Evolutionary conservation across 2,888 invertebrate species (phyloP).

Genomic region (Aethes cnicana): DNA sequence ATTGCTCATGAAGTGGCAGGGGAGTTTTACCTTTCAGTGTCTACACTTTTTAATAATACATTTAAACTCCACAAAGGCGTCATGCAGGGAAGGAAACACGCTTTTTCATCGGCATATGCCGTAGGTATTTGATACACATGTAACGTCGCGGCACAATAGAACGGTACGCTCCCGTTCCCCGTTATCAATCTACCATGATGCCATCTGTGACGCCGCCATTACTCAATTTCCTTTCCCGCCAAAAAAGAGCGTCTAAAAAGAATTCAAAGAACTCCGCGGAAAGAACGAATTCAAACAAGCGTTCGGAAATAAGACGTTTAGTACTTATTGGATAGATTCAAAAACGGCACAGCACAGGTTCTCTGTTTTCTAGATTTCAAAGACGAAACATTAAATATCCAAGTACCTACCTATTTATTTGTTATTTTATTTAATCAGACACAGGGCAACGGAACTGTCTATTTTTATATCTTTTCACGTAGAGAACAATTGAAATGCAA

Average conservation of each 20-base stretch:
- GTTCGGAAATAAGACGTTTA: constrained; percentile 49
- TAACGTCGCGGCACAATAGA: constrained; percentile 60
- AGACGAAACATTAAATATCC: too few relatives aligned
- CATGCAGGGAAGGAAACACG: constrained; percentile 6
- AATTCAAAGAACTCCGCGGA: constrained; percentile 43
- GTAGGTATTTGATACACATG: constrained; percentile 38
- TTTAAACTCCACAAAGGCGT: not conserved
- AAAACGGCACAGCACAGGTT: too few relatives aligned
- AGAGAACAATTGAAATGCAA: too few relatives aligned
- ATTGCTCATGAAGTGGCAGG: too few relatives aligned
- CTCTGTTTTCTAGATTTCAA: too few relatives aligned
- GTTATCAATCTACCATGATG: constrained; percentile 80
- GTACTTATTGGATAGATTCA: constrained; percentile 21
- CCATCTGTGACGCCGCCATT: constrained; percentile 80
- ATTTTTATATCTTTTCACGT: too few relatives aligned
- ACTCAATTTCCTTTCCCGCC: constrained; percentile 77
- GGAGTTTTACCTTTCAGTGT: too few relatives aligned
- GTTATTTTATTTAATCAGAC: too few relatives aligned
- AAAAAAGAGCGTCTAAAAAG: constrained; percentile 65
- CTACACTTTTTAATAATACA: constrained; percentile 18
- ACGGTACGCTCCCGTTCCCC: constrained; percentile 65
- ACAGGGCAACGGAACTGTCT: too few relatives aligned
- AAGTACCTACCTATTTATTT: too few relatives aligned
- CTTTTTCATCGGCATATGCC: constrained; percentile 16
- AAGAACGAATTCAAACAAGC: constrained; percentile 50